These are phyloP conservation scores for Ornithoptera priamus DNA, from an alignment of 2,888 invertebrate species.

Conservation along the genomic window DNA sequence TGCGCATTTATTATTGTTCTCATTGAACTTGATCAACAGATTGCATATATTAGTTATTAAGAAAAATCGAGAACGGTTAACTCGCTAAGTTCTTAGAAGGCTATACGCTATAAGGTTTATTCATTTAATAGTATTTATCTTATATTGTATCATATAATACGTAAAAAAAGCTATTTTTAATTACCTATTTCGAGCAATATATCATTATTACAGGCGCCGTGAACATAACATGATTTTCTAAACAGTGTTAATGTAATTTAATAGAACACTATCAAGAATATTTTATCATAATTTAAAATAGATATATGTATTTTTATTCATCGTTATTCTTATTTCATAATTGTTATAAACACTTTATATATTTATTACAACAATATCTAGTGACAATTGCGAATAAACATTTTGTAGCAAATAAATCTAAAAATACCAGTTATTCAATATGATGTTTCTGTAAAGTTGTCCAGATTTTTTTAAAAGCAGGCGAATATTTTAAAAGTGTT, in stretches of 20 bases:
- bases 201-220: conserved; percentile 2
- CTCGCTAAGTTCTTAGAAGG: conserved; percentile 11
- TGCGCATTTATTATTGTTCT: conserved; percentile 2
- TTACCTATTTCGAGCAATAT: conserved; percentile 5
- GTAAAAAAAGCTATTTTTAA: conserved; percentile 4
- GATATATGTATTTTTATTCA: not conserved
- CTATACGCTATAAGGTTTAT: conserved; percentile 10
- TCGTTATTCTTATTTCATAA: not conserved
- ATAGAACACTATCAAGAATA: conserved; percentile 2
- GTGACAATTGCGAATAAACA: too few species aligned
- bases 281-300: conserved; percentile 9
- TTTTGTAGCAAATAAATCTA: too few species aligned
- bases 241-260: conserved; percentile 17
- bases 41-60: conserved; percentile 17
- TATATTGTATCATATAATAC: conserved; percentile 22
- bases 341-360: not conserved
- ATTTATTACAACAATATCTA: too few species aligned
- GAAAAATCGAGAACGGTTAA: conserved; percentile 11
- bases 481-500: too few species aligned
- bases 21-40: conserved; percentile 15
- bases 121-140: conserved; percentile 10
- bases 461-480: too few species aligned
- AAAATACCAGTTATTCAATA: too few species aligned
- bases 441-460: too few species aligned
- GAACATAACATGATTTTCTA: conserved; percentile 6